A percentile compares a stretch with the other conserved stretches of the same genome.
Conservation (phyloP, 2,113 vertebrate genomes). For the Phalacrocorax carbo region DNA sequence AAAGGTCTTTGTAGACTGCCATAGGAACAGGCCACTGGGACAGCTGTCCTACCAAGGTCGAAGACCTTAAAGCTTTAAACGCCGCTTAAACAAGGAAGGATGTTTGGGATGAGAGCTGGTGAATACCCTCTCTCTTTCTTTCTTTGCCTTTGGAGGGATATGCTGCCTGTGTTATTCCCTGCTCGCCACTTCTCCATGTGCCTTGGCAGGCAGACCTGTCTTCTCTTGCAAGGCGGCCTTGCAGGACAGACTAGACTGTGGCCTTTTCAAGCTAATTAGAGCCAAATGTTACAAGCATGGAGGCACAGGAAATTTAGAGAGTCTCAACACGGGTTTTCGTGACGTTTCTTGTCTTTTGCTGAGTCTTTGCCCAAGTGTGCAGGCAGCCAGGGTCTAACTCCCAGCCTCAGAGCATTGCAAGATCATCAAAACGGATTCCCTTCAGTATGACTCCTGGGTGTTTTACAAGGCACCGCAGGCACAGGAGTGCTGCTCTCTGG, state of each 20-base stretch:
- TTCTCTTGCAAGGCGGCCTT: background rate
- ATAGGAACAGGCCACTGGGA: background rate
- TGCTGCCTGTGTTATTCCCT: background rate
- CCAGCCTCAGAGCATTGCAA: background rate
- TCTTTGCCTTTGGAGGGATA: background rate
- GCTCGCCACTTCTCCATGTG: background rate
- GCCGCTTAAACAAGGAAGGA: background rate
- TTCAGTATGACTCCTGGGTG: background rate
- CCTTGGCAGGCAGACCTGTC: background rate
- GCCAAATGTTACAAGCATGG: background rate
- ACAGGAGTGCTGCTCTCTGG: background rate
- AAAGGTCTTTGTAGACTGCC: background rate
- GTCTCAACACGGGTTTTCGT: background rate
- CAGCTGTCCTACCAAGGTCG: background rate
- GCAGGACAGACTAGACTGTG: background rate
- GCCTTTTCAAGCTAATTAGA: constrained; percentile 3
- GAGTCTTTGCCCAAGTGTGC: background rate
- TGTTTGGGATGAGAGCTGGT: background rate
- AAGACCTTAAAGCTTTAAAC: background rate
- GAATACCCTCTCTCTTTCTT: background rate
- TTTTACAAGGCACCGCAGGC: background rate
- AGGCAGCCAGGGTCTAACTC: background rate
- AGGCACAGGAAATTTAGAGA: background rate
- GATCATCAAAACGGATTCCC: background rate
- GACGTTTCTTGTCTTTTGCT: background rate